Evolutionary conservation across 1,140 invertebrate species (phyloP).

Genomic region (Drosophila melanogaster): DNA sequence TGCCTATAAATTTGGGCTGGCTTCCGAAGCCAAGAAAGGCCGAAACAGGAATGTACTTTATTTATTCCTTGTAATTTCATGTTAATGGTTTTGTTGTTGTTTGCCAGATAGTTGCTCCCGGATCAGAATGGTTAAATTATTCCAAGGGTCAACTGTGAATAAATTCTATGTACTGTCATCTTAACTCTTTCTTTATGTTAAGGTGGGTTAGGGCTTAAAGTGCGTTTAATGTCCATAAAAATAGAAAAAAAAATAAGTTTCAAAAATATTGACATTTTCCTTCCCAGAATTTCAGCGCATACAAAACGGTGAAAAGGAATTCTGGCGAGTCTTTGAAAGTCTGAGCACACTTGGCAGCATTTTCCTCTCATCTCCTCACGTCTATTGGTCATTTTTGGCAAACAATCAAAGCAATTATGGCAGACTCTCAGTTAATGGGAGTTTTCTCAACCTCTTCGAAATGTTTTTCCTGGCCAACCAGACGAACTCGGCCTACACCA

Average conservation of each 20-base stretch:
- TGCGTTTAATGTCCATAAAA: not conserved
- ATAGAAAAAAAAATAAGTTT: not conserved
- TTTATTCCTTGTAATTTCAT: slow-evolving; percentile 74
- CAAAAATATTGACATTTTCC: not conserved
- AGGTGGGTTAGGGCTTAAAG: too few species aligned
- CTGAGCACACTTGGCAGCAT: slow-evolving; percentile 2
- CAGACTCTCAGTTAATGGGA: slow-evolving; percentile 30
- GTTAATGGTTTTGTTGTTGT: slow-evolving; percentile 65
- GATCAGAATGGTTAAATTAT: slow-evolving; percentile 20
- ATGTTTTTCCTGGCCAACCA: slow-evolving; percentile 8
- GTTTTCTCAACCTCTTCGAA: slow-evolving; percentile 16
- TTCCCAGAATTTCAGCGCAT: not conserved
- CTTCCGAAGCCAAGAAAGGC: slow-evolving; percentile 11
- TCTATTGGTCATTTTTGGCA: slow-evolving; percentile 53
- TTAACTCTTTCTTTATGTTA: slow-evolving; percentile 25
- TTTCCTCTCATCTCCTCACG: not conserved
- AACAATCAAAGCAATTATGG: slow-evolving; percentile 77
- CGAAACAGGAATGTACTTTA: slow-evolving; percentile 50
- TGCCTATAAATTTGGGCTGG: slow-evolving; percentile 68
- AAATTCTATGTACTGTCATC: slow-evolving; percentile 12
- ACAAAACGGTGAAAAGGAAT: not conserved
- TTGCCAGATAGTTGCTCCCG: slow-evolving; percentile 26
- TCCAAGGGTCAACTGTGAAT: slow-evolving; percentile 20
- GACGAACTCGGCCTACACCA: slow-evolving; percentile 6
- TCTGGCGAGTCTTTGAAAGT: not conserved